A percentile compares a stretch with the other conserved stretches of the same genome.
phyloP scores from a whole-genome alignment of 2,888 invertebrate species.

The Apodemia hepburni region DNA sequence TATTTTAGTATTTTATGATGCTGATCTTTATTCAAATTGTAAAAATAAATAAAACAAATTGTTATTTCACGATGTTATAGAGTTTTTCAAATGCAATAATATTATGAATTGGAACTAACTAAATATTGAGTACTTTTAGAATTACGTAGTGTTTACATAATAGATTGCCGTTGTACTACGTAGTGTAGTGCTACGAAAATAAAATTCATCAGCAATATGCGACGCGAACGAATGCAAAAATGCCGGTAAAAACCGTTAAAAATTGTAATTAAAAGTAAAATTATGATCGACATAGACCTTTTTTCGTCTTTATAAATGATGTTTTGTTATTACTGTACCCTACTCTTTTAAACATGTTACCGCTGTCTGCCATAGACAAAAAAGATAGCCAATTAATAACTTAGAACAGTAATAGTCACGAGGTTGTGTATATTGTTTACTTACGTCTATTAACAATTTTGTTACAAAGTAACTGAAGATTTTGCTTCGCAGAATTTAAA shows the following conservation, averaged over 20 bases:
- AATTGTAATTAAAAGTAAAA: not conserved
- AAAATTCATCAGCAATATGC: not conserved
- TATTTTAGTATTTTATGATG: too few species aligned
- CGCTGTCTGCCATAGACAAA: not conserved
- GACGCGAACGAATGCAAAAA: not conserved
- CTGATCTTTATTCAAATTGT: too few species aligned
- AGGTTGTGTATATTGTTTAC: constrained; percentile 4
- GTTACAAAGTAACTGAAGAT: constrained; percentile 8
- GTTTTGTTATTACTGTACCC: not conserved
- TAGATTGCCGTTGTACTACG: not conserved
- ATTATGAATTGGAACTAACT: not conserved
- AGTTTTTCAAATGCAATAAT: not conserved
- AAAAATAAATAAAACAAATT: too few species aligned
- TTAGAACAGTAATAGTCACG: not conserved
- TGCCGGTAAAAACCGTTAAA: too few species aligned
- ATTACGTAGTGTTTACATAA: not conserved
- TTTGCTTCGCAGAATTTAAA: not conserved
- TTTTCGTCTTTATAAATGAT: not conserved
- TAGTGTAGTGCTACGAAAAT: not conserved
- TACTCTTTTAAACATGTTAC: not conserved
- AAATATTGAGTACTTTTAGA: not conserved
- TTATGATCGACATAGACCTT: too few species aligned
- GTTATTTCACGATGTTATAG: not conserved
- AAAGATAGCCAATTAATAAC: not conserved
- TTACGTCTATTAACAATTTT: not conserved